These are phyloP conservation scores for Peromyscus melanophrys DNA, from an alignment of 2,797 vertebrate genomes.

Conservation along the genomic window DNA sequence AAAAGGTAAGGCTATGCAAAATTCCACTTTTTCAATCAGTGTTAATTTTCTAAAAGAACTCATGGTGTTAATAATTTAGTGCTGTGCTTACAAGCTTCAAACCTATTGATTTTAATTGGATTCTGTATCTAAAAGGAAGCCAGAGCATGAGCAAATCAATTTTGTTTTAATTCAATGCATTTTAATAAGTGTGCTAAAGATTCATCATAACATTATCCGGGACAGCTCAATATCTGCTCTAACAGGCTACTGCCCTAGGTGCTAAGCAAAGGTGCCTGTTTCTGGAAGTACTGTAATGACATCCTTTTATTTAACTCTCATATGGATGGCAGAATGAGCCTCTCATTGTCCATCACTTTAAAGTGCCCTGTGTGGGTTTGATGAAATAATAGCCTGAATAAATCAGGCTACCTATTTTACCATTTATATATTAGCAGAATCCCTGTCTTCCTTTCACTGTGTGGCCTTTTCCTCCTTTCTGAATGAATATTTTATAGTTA, in stretches of 20 bases:
- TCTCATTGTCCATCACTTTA: constrained; percentile 63
- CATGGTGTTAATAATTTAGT: constrained; percentile 83
- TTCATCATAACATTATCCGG: constrained; percentile 71
- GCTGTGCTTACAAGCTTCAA: constrained; percentile 82
- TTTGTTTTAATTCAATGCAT: constrained; percentile 83
- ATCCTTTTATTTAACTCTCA: constrained; percentile 67
- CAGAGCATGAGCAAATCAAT: constrained; percentile 82
- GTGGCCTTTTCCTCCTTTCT: constrained; percentile 46
- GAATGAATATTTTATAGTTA: constrained; percentile 81
- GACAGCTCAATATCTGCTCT: constrained; percentile 74
- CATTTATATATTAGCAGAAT: constrained; percentile 73
- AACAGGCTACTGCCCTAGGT: constrained; percentile 42
- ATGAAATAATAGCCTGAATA: constrained; percentile 81
- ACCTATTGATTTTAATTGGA: constrained; percentile 86
- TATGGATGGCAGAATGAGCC: constrained; percentile 60
- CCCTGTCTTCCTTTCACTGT: constrained; percentile 61
- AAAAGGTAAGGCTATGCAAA: constrained; percentile 78
- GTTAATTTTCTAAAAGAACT: constrained; percentile 84
- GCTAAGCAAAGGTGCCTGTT: constrained; percentile 70
- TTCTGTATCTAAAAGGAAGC: constrained; percentile 80
- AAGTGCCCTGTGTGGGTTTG: constrained; percentile 70
- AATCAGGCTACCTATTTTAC: constrained; percentile 71
- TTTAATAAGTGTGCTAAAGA: constrained; percentile 83
- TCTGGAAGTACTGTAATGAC: constrained; percentile 62
- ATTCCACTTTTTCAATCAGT: constrained; percentile 84